Evolutionary conservation across 1,140 invertebrate genomes (phyloP), one percentile per base, ranked within the genome.

Genomic region (Zaprionus vittiger): DNA sequence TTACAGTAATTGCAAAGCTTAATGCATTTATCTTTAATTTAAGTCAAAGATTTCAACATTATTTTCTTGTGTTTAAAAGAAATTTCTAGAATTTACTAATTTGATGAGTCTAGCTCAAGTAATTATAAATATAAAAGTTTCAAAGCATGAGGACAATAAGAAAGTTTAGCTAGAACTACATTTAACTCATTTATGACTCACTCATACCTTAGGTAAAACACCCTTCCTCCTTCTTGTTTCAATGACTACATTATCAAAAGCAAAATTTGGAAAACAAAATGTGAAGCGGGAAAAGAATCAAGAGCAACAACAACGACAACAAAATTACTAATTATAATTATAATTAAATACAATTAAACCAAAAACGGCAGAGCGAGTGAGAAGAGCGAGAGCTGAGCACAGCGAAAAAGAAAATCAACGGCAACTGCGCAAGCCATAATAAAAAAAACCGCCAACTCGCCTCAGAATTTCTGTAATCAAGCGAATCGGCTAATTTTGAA

Each of bases 401-500:
- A 12, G 20, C 22, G 37, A 60, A 72, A 66, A 76, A 76, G 69
- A 69, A 76, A 72, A 66, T 59, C 54, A 65, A 72, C 60, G 38
- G 31, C 68, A 76, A 55, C 37, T 61, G 56, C 69, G 54, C 34
- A 38, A 56, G 28, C n/a, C 24, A 26, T 22, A 62, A 52, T 22
- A 65, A 65, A 72, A 56, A 65, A 72, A 56, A 28, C 24, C 12
- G 34, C 65, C 57, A 55, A 60, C 59, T 64, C 60, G 73, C 62
- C 63, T 66, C 56, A 76, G 71, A 76, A 72, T 76, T 71, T 60
- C 34, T 54, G 61, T 72, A 56, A 63, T 70, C 38, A 75, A 71
- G 52, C 54, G 67, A 63, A 64, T 64, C 68, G 56, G 61, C 22
- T 69, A 62, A 74, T 63, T 63, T 49, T 57, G 24, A 68, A 69